Evolutionary conservation across 2,113 vertebrate species (phyloP).

Genomic region (Promerops cafer): DNA sequence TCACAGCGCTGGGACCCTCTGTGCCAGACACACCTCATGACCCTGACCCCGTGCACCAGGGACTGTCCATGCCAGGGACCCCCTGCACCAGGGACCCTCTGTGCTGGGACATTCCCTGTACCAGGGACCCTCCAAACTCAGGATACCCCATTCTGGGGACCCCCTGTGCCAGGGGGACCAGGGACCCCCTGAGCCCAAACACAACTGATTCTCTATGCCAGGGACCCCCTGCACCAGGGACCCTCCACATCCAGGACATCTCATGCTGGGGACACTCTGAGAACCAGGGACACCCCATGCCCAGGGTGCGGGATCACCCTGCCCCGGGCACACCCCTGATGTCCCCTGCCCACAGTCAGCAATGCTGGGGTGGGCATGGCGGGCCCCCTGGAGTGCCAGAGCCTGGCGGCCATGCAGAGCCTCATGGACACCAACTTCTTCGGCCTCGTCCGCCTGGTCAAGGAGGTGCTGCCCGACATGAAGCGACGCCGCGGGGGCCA

Average conservation of each 20-base stretch:
- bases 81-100: accelerated
- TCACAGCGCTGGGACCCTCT: accelerated
- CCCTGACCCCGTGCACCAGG: accelerated
- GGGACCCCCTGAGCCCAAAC: neutral
- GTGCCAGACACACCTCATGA: neutral
- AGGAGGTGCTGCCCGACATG: conserved; percentile 76
- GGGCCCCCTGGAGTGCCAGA: conserved; percentile 77
- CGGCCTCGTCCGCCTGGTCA: conserved; percentile 70
- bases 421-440: conserved; percentile 77
- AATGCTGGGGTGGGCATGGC: conserved; percentile 78
- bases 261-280: accelerated
- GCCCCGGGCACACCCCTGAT: neutral
- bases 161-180: neutral
- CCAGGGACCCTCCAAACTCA: neutral
- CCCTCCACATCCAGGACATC: neutral
- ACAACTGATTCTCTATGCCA: neutral
- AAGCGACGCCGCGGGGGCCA: conserved; percentile 70
- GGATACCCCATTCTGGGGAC: neutral
- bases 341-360: conserved; percentile 59
- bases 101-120: neutral
- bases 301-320: accelerated
- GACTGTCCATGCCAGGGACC: neutral
- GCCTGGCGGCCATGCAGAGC: conserved; percentile 65
- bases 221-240: neutral
- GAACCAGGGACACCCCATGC: neutral